phyloP scores from a whole-genome alignment of 1,140 invertebrate genomes.

The Trachelipus rathkii region DNA sequence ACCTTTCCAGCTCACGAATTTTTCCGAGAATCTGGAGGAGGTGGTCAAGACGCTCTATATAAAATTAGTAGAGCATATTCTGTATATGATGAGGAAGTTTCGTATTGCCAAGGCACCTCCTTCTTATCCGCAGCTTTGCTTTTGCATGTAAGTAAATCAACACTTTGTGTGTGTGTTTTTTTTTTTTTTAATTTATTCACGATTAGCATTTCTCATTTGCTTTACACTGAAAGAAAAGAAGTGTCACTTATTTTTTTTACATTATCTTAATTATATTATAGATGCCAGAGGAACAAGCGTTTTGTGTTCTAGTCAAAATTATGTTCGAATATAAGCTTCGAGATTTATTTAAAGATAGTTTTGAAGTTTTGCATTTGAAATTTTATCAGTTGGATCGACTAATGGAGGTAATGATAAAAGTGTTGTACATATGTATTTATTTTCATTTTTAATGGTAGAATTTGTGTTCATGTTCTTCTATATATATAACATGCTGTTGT shows the following conservation, averaged over 20 bases:
- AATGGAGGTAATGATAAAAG: conserved; percentile 66
- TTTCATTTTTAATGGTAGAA: not conserved
- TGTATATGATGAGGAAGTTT: conserved; percentile 93
- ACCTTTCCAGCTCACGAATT: conserved; percentile 98
- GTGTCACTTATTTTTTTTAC: not conserved
- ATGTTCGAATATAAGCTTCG: conserved; percentile 95
- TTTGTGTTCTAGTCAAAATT: conserved; percentile 90
- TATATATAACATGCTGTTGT: conserved; percentile 40
- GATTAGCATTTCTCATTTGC: too few relatives aligned
- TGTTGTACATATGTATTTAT: conserved; percentile 8
- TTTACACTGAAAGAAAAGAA: too few relatives aligned
- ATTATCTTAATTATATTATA: conserved; percentile 52
- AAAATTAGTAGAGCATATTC: conserved; percentile 96
- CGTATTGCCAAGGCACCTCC: conserved; percentile 97
- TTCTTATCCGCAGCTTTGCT: conserved; percentile 92
- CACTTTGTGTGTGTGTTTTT: too few relatives aligned
- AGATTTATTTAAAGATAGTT: conserved; percentile 87
- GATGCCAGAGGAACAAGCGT: conserved; percentile 99
- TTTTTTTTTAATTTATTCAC: too few relatives aligned
- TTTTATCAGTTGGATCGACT: conserved; percentile 94
- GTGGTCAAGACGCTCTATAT: conserved; percentile 91
- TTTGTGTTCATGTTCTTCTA: too few relatives aligned
- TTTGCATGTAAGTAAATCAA: conserved; percentile 72
- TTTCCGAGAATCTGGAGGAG: conserved; percentile 86
- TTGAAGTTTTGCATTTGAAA: conserved; percentile 89